These are phyloP conservation scores for Gnathonemus longibarbis DNA, from an alignment of 2,113 vertebrate genomes.

Conservation along the genomic window DNA sequence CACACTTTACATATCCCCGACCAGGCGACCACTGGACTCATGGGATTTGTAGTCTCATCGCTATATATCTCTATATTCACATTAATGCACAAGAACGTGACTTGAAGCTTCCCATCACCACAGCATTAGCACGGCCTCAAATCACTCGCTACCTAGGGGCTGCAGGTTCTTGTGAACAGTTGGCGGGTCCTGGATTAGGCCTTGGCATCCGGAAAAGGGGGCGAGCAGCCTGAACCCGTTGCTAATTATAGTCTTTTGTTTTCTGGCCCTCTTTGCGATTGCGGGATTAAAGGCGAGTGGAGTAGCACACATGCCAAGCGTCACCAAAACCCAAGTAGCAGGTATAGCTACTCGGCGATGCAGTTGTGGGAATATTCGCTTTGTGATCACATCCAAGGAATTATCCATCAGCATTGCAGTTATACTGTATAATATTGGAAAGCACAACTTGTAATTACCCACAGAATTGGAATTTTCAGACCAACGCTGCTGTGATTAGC, in stretches of 20 bases:
- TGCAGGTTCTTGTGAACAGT: neutral
- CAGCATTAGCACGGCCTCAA: neutral
- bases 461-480: neutral
- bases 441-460: neutral
- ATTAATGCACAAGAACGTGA: neutral
- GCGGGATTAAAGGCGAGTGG: neutral
- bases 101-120: neutral
- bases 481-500: neutral
- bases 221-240: neutral
- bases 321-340: neutral
- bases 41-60: no score
- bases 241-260: neutral
- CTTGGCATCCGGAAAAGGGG: neutral
- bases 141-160: neutral
- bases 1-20: no score
- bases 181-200: neutral
- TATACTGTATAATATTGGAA: neutral
- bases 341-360: neutral
- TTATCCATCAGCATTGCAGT: neutral
- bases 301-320: neutral
- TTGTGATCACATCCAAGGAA: neutral
- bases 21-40: no score
- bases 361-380: neutral
- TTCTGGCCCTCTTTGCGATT: neutral
- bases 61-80: no score